These are phyloP conservation scores for Xanthia icteritia DNA, from an alignment of 2,888 invertebrate genomes.

Conservation along the genomic window DNA sequence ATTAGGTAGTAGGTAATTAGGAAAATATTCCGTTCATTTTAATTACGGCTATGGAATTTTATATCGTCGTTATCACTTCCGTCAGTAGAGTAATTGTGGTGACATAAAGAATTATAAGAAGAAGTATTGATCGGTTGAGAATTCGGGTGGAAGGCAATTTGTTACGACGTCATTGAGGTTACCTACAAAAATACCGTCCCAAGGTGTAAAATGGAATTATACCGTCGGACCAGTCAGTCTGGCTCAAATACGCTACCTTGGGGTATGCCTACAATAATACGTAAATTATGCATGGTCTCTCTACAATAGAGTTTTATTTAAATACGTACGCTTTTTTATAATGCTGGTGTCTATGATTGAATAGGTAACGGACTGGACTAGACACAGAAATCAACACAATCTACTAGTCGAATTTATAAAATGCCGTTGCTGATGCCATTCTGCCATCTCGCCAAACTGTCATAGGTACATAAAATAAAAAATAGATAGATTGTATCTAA, in stretches of 20 bases:
- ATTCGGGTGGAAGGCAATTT: constrained; percentile 1
- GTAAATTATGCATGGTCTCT: constrained; percentile 9
- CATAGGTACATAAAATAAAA: not conserved
- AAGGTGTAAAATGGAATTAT: no score
- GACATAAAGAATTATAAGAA: not conserved
- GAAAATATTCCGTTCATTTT: not conserved
- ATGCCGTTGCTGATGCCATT: not conserved
- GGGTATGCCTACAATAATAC: constrained; percentile 1
- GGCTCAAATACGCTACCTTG: not conserved
- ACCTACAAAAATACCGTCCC: not conserved
- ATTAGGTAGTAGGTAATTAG: not conserved
- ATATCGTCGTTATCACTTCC: not conserved
- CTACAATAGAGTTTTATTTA: constrained; percentile 11
- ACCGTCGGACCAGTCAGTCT: not conserved
- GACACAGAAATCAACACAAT: not conserved
- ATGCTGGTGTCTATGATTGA: not conserved
- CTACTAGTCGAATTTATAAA: not conserved
- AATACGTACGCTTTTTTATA: not conserved
- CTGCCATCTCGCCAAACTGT: not conserved
- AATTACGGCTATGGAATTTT: not conserved
- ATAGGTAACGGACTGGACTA: not conserved
- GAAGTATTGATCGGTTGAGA: not conserved
- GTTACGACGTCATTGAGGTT: not conserved
- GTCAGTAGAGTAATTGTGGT: not conserved
- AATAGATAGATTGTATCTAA: not conserved